A percentile compares a stretch with the other conserved stretches of the same genome.
phyloP scores from a whole-genome alignment of 2,797 vertebrate genomes.

The Pangasius mekongensis region DNA sequence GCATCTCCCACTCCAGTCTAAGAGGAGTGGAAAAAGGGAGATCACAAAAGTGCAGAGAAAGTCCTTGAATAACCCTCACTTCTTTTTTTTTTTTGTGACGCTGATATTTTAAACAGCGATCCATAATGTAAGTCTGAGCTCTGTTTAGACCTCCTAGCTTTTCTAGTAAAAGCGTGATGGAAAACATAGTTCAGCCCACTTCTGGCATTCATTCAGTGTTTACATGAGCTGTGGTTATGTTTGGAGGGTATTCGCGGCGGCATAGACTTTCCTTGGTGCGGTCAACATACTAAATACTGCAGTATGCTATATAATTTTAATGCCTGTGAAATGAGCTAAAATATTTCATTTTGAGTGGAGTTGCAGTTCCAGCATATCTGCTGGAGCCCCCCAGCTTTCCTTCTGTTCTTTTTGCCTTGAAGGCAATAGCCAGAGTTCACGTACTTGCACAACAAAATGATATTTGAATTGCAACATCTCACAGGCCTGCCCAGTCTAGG shows the following conservation, averaged over 20 bases:
- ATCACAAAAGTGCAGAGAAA: conserved; percentile 6
- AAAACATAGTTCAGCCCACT: conserved; percentile 43
- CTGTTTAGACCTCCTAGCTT: conserved; percentile 43
- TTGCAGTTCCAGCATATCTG: not conserved
- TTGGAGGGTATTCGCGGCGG: not conserved
- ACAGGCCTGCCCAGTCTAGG: not conserved
- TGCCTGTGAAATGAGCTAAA: not conserved
- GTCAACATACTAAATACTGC: not conserved
- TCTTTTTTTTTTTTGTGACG: conserved; percentile 15
- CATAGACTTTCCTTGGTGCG: not conserved
- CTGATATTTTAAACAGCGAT: conserved; percentile 43
- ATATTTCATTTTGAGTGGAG: not conserved
- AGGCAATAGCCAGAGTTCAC: not conserved
- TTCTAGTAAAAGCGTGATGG: conserved; percentile 43
- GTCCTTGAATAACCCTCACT: conserved; percentile 42
- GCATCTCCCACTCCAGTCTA: not conserved
- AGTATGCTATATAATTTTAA: not conserved
- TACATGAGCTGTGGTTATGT: not conserved
- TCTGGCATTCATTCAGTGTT: not conserved
- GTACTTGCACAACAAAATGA: not conserved
- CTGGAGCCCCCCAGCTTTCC: not conserved
- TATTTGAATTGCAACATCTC: not conserved
- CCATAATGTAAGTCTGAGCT: conserved; percentile 46
- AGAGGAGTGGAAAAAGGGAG: not conserved
- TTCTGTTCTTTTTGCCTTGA: not conserved